Evolutionary conservation across 2,113 vertebrate species (phyloP), one percentile per base, ranked within the genome.

Genomic region (Tragelaphus buxtoni): DNA sequence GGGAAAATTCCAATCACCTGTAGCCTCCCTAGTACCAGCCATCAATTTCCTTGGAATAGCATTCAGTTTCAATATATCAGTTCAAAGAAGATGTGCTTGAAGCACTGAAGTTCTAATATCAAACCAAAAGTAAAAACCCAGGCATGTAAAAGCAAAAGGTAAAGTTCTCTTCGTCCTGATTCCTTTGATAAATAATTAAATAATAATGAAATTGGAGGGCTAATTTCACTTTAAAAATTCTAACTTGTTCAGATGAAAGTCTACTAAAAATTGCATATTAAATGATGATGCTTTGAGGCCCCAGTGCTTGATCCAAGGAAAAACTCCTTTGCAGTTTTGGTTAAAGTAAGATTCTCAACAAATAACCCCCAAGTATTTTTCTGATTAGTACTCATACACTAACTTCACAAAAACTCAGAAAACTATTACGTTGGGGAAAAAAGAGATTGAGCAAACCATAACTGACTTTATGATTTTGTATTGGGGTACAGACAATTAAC

Each of bases 171-270:
- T 92, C 26, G 9, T 55, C 74, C 32, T 32, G 14, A 84, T 92
- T 81, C n/a, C 35, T 93, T 83, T 91, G 42, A 58, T 91, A 65
- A 69, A 39, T 87, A 88, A 83, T n/a, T 83, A 93, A 96, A 53
- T 91, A 69, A 86, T 53, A 87, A 94, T 91, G 30, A 94, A 90
- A 77, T 18, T 55, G n/a, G 72, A 80, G 32, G 49, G 42, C 53
- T 17, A 90, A 80, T 84, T 95, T 80, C 22, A 58, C 72, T 88
- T 95, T 84, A 16, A 58, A 88, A 93, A 30, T 91, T 91, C 47
- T n/a, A 81, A 35, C 47, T 83, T 82, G 35, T 49, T 84, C 79
- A 87, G 18, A 80, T 77, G 7, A 87, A 94, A 90, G 30, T 65
- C 30, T 47, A 87, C 49, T 80, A 63, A 96, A 97, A 85, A 49